Evolutionary conservation across 1,140 invertebrate species (phyloP), one percentile per base, ranked within the genome.

Genomic region (Caerostris darwini): DNA sequence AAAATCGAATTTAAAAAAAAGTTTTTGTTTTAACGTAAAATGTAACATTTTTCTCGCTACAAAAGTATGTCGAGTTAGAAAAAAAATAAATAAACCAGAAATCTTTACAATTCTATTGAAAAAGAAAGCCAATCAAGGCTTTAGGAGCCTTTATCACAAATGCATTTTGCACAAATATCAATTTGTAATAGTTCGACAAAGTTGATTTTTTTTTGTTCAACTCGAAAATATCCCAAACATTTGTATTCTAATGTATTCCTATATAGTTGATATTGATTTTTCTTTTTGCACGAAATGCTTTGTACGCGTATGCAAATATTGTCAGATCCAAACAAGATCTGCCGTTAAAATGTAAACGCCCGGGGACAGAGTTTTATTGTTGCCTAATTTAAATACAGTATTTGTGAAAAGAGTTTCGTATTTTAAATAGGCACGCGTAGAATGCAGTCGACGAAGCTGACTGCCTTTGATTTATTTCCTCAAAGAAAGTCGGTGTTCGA

Each of bases 321-420:
- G 54, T 10, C 56, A 14, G 19, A 14, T 83, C 53, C 53, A 83
- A 83, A 77, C 71, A 53, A 77, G 71, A 50, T 77, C 56, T 83
- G 82, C 56, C 57, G 71, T 58, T 83, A 58, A 83, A 83, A 83
- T 83, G 54, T 58, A 83, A 83, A 83, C 56, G 82, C 82, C 56
- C 54, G 5, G 14, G 56, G 82, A 83, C 82, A 83, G 82, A 54
- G 50, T 77, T 77, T 83, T 83, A 56, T 57, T 83, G 54, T 57
- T 58, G 82, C 82, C 82, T 83, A 83, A 83, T 83, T 83, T 83
- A 83, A 83, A 83, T 83, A 83, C 82, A n/a, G 82, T 58, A 83
- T 83, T 83, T 58, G 56, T 58, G 56, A 83, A n/a, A 83, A 57
- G 82, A 83, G 34, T 53, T 83, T 56, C 12, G 82, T 83, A 58